Evolutionary conservation across 2,113 vertebrate species (phyloP).

Genomic region (Andinoacara biseriatus): DNA sequence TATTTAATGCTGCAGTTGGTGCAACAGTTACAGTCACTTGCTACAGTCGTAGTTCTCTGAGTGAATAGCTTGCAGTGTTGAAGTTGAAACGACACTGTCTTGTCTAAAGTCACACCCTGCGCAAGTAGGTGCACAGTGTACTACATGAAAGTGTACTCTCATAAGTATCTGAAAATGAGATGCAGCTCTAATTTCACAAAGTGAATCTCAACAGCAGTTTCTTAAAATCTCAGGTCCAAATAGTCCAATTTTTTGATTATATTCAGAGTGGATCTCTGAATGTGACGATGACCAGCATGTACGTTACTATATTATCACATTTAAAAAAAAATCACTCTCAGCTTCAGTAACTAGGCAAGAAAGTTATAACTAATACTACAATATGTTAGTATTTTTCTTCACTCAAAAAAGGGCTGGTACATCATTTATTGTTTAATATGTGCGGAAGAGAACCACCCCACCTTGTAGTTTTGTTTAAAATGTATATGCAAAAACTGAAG

Average conservation of each 20-base stretch:
- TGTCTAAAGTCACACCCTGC: not conserved
- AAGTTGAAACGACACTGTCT: not conserved
- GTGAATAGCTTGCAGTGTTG: not conserved
- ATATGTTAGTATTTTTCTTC: conserved; percentile 35
- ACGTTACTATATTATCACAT: conserved; percentile 30
- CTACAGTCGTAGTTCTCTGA: not conserved
- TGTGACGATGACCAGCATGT: conserved; percentile 61
- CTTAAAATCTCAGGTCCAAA: conserved; percentile 79
- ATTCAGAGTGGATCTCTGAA: conserved; percentile 67
- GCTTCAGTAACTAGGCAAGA: conserved; percentile 9
- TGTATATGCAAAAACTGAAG: conserved; percentile 54
- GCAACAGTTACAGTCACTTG: not conserved
- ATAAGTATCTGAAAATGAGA: not conserved
- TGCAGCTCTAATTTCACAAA: conserved; percentile 12
- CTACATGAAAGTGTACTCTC: not conserved
- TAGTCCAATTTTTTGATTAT: conserved; percentile 28
- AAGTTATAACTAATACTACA: conserved; percentile 36
- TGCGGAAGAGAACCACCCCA: conserved; percentile 5
- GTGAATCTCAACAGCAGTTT: conserved; percentile 60
- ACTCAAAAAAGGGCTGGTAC: conserved; percentile 71
- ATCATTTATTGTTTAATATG: conserved; percentile 42
- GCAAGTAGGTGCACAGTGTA: not conserved
- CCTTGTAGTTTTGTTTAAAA: conserved; percentile 5
- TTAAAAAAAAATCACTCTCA: conserved; percentile 29
- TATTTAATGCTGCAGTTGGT: not conserved